These are phyloP conservation scores for Lepisosteus osseus DNA, from an alignment of 2,113 vertebrate genomes.

Conservation along the genomic window DNA sequence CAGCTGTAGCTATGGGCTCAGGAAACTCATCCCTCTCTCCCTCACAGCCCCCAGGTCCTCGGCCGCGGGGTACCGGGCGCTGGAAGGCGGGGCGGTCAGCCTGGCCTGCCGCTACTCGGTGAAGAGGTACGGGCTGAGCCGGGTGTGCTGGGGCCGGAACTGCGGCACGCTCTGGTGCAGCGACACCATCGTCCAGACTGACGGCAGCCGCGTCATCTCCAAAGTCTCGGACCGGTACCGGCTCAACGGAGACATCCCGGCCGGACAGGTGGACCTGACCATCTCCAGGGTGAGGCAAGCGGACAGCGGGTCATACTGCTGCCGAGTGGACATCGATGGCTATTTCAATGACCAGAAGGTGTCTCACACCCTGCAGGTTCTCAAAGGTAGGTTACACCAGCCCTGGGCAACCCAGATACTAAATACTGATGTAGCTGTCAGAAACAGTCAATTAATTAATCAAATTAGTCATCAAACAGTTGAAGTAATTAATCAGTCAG, in stretches of 20 bases:
- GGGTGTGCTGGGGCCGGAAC: slow-evolving; percentile 66
- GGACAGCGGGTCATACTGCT: slow-evolving; percentile 68
- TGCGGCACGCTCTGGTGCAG: slow-evolving; percentile 73
- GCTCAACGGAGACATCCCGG: slow-evolving; percentile 59
- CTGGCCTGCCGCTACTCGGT: slow-evolving; percentile 69
- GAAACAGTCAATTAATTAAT: too few relatives aligned
- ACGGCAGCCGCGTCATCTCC: slow-evolving; percentile 58
- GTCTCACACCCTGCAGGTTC: slow-evolving; percentile 61
- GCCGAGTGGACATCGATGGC: slow-evolving; percentile 65
- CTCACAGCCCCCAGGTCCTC: slow-evolving; percentile 21
- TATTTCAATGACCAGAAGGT: slow-evolving; percentile 71
- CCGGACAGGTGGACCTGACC: slow-evolving; percentile 66
- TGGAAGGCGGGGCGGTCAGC: slow-evolving; percentile 57
- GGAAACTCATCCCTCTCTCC: slow-evolving; percentile 10
- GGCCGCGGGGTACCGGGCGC: slow-evolving; percentile 44
- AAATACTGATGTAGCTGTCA: too few relatives aligned
- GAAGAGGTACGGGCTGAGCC: slow-evolving; percentile 55
- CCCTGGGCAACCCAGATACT: too few relatives aligned
- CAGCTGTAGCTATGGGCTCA: neutral
- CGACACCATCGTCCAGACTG: slow-evolving; percentile 65
- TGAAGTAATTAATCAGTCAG: too few relatives aligned
- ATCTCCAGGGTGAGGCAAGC: slow-evolving; percentile 50
- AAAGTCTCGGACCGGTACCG: slow-evolving; percentile 60
- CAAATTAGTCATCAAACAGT: too few relatives aligned
- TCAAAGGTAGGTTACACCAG: slow-evolving; percentile 48